A percentile compares a stretch with the other conserved stretches of the same genome.
Evolutionary conservation across 2,888 invertebrate genomes (phyloP).

Genomic region (Tridacna crocea): DNA sequence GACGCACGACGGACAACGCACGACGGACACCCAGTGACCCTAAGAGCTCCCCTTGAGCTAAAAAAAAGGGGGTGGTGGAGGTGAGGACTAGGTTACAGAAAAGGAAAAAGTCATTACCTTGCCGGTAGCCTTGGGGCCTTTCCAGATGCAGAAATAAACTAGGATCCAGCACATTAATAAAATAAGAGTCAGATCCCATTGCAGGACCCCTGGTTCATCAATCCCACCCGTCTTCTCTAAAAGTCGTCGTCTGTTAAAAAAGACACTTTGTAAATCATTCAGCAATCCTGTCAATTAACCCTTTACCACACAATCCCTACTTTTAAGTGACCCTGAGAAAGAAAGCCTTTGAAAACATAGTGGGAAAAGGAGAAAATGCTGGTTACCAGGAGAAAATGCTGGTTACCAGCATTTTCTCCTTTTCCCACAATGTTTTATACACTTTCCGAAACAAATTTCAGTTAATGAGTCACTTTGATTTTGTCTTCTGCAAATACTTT

Average conservation of each 20-base stretch:
- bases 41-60: too few species aligned
- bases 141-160: slow-evolving; percentile 98
- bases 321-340: too few species aligned
- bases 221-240: slow-evolving; percentile 93
- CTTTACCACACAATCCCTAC: too few species aligned
- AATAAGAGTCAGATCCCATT: slow-evolving; percentile 96
- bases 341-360: neutral
- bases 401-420: slow-evolving; percentile 5
- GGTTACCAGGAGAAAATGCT: neutral
- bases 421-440: neutral
- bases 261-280: too few species aligned
- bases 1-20: too few species aligned
- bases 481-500: too few species aligned
- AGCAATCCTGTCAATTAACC: too few species aligned
- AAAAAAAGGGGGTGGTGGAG: too few species aligned
- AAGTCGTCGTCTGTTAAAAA: slow-evolving; percentile 90
- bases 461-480: too few species aligned
- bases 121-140: slow-evolving; percentile 95
- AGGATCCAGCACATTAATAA: slow-evolving; percentile 96
- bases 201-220: slow-evolving; percentile 91
- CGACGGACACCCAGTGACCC: too few species aligned
- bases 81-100: too few species aligned
- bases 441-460: too few species aligned
- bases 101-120: slow-evolving; percentile 78
- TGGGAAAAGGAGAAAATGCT: neutral